phyloP scores from a whole-genome alignment of 2,797 vertebrate species.

The Graptemys geographica region DNA sequence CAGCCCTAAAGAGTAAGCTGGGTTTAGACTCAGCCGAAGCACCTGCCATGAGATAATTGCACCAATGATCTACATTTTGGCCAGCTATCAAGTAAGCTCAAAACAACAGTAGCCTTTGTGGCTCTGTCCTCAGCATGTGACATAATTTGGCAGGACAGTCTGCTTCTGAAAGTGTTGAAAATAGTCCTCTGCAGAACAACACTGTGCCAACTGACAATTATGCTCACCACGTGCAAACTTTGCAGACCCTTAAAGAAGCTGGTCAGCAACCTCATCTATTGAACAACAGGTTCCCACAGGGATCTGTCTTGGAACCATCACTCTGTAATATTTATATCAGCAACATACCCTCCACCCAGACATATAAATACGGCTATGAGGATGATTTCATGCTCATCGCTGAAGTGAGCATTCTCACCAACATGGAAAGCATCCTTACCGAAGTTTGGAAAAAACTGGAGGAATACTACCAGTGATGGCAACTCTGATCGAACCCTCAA shows the following conservation, averaged over 20 bases:
- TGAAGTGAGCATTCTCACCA: not conserved
- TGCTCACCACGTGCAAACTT: not conserved
- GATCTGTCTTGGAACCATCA: not conserved
- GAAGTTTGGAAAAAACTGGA: not conserved
- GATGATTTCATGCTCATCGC: not conserved
- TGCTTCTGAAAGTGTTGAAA: not conserved
- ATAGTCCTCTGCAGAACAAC: not conserved
- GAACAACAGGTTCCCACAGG: not conserved
- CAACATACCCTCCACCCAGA: not conserved
- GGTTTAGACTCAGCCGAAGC: not conserved
- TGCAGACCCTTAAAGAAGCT: not conserved
- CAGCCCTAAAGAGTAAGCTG: not conserved
- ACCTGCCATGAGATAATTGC: not conserved
- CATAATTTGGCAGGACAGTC: not conserved
- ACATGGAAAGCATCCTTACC: not conserved
- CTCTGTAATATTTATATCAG: not conserved
- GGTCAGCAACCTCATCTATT: not conserved
- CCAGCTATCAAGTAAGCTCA: not conserved
- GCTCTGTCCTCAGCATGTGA: not conserved
- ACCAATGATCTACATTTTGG: not conserved
- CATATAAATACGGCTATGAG: not conserved
- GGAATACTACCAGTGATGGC: not conserved
- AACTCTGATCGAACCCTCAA: too few species aligned
- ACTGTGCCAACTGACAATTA: not conserved
- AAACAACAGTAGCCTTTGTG: not conserved